Evolutionary conservation across 2,797 vertebrate species (phyloP).

Genomic region (Poeciliopsis gracilis): DNA sequence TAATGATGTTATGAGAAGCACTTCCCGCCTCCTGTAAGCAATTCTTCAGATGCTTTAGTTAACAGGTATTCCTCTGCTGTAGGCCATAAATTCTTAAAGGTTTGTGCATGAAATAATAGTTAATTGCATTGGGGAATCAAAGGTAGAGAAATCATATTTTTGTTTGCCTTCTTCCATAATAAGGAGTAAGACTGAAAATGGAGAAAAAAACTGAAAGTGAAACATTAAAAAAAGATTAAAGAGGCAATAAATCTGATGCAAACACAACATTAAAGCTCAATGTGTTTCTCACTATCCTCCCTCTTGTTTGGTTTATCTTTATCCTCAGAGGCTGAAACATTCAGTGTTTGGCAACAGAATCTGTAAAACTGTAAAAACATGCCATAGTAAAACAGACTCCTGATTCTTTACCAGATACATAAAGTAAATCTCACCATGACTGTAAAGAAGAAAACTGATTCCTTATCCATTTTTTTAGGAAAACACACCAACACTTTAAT

Average conservation of each 20-base stretch:
- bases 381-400: not conserved
- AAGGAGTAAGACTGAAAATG: not conserved
- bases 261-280: not conserved
- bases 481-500: not conserved
- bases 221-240: not conserved
- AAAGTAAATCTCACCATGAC: not conserved
- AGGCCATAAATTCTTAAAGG: not conserved
- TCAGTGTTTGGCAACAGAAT: not conserved
- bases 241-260: not conserved
- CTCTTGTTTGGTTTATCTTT: not conserved
- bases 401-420: not conserved
- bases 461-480: not conserved
- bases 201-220: not conserved
- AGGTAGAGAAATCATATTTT: not conserved
- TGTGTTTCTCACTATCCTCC: not conserved
- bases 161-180: not conserved
- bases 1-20: conserved; percentile 23
- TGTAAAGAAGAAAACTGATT: not conserved
- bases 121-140: conserved; percentile 14
- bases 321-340: not conserved
- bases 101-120: not conserved
- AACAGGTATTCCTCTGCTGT: conserved; percentile 3
- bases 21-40: conserved; percentile 36
- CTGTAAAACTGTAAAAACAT: not conserved
- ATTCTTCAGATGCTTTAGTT: conserved; percentile 33